Evolutionary conservation across 1,140 invertebrate genomes (phyloP).

Genomic region (Drosophila lacteicornis): DNA sequence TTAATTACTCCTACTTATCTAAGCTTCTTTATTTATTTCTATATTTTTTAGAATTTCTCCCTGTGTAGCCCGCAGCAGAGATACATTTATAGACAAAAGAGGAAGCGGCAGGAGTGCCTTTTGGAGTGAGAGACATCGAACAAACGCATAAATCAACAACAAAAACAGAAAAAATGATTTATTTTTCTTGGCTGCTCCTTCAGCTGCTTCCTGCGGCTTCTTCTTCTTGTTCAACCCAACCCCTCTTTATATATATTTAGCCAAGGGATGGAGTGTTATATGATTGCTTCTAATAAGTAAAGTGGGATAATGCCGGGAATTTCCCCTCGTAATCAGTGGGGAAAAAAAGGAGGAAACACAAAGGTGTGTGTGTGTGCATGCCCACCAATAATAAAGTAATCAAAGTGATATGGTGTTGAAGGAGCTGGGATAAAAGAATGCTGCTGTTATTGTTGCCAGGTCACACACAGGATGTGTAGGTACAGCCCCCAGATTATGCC

Average conservation of each 20-base stretch:
- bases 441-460: constrained; percentile 68
- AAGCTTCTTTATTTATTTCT: not conserved
- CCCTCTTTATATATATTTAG: not conserved
- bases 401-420: constrained; percentile 81
- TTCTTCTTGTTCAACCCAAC: not conserved
- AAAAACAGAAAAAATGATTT: constrained; percentile 84
- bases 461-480: constrained; percentile 20
- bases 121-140: constrained; percentile 64
- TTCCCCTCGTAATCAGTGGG: constrained; percentile 55
- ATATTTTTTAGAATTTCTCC: not conserved
- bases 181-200: constrained; percentile 55
- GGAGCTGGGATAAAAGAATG: constrained; percentile 20
- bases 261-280: constrained; percentile 41
- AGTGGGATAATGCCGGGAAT: constrained; percentile 58
- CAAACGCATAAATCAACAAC: constrained; percentile 83
- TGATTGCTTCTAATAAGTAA: constrained; percentile 81
- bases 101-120: not conserved
- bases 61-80: constrained; percentile 5
- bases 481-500: constrained; percentile 61
- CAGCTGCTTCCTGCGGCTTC: constrained; percentile 29
- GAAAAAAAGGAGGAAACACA: constrained; percentile 16
- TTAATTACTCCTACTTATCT: not conserved
- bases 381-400: constrained; percentile 80
- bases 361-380: constrained; percentile 46
- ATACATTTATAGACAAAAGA: constrained; percentile 30